phyloP scores from a whole-genome alignment of 1,140 invertebrate species.

The Heliothis virescens region DNA sequence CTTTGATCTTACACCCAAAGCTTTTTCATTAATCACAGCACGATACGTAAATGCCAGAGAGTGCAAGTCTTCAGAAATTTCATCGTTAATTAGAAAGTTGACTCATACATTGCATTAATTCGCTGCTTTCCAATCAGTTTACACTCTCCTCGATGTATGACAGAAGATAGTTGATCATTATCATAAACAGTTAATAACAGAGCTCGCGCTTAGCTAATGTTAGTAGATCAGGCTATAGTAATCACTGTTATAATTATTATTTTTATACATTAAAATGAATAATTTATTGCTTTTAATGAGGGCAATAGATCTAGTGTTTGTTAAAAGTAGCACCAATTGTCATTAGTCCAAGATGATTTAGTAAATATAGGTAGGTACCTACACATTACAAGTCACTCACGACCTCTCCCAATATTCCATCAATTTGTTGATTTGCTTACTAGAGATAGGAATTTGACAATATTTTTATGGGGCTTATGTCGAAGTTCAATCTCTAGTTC shows the following conservation, averaged over 20 bases:
- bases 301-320: too few species aligned
- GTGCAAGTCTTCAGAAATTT: constrained; percentile 12
- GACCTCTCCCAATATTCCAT: too few species aligned
- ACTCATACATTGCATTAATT: constrained; percentile 22
- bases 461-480: too few species aligned
- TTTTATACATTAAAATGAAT: too few species aligned
- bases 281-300: too few species aligned
- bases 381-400: too few species aligned
- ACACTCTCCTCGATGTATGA: constrained; percentile 23
- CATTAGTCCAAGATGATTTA: too few species aligned
- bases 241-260: neutral
- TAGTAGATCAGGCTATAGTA: neutral
- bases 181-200: constrained; percentile 17
- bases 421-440: too few species aligned
- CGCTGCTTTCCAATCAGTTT: constrained; percentile 33
- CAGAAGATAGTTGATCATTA: neutral
- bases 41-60: neutral
- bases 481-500: too few species aligned
- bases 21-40: neutral
- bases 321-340: too few species aligned
- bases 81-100: constrained; percentile 34
- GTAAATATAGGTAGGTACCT: too few species aligned
- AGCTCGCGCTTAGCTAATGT: neutral
- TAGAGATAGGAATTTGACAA: too few species aligned
- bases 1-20: neutral